phyloP scores from a whole-genome alignment of 2,888 invertebrate genomes.

The Lasioglossum vierecki region DNA sequence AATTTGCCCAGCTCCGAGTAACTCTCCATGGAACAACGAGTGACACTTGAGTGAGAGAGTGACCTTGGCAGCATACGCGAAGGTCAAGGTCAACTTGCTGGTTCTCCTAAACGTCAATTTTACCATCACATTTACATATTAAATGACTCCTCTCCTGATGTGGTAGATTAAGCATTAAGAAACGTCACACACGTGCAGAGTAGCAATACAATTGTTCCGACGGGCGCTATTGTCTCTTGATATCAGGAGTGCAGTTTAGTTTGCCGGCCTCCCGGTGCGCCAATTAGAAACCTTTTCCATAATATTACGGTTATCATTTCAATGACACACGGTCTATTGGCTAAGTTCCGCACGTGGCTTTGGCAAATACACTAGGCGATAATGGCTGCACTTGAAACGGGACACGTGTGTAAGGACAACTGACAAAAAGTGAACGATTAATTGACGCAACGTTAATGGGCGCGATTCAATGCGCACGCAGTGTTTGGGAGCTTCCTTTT shows the following conservation, averaged over 20 bases:
- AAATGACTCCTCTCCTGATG: background rate
- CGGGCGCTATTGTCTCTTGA: background rate
- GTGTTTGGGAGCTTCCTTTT: background rate
- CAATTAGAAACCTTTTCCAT: background rate
- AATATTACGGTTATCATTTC: background rate
- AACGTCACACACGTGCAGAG: background rate
- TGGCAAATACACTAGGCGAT: background rate
- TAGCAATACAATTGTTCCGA: background rate
- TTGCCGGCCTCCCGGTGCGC: background rate
- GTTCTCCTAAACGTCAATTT: background rate
- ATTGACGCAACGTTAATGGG: background rate
- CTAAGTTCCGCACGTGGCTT: background rate
- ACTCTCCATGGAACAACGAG: background rate
- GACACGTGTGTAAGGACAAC: background rate
- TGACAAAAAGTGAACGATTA: background rate
- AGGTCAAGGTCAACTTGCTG: background rate
- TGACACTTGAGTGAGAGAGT: background rate
- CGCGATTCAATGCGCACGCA: background rate
- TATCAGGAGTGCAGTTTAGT: background rate
- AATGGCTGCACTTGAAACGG: slow-evolving; percentile 1
- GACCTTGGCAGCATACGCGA: background rate
- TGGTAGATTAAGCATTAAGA: background rate
- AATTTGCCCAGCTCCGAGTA: too few species aligned
- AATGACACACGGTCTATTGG: background rate
- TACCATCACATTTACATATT: background rate